A percentile compares a stretch with the other conserved stretches of the same genome.
These are phyloP conservation scores for Emydocephalus ijimae DNA, from an alignment of 2,113 vertebrate species.

Conservation along the genomic window DNA sequence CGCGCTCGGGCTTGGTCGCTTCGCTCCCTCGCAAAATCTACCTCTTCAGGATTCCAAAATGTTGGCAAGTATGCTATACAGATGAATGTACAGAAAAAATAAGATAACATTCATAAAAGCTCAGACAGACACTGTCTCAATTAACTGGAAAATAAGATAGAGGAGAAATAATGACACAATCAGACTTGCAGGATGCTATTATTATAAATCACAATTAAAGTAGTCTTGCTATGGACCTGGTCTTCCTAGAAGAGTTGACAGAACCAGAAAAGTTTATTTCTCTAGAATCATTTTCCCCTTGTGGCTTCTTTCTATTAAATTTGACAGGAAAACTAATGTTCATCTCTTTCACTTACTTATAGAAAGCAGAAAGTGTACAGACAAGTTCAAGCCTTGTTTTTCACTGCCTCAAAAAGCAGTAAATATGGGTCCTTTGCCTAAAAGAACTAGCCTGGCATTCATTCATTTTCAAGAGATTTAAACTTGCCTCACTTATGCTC, in stretches of 20 bases:
- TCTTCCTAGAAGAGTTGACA: neutral
- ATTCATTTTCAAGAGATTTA: neutral
- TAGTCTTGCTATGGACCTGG: neutral
- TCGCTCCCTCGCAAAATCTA: too few relatives aligned
- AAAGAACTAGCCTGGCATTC: neutral
- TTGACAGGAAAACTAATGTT: neutral
- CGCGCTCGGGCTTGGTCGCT: too few relatives aligned
- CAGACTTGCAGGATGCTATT: neutral
- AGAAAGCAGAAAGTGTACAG: neutral
- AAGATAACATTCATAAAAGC: neutral
- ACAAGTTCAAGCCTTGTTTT: neutral
- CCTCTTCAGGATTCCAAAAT: too few relatives aligned
- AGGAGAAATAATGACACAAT: neutral
- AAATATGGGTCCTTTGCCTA: neutral
- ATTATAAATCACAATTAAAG: neutral
- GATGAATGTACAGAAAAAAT: neutral
- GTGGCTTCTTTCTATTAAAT: neutral
- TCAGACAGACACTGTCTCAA: neutral
- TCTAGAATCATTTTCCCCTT: neutral
- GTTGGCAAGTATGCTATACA: too few relatives aligned
- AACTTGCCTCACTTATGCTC: neutral
- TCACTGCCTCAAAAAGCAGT: neutral
- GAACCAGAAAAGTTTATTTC: neutral
- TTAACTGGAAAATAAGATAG: neutral
- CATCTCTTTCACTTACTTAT: neutral